Evolutionary conservation across 2,797 vertebrate genomes (phyloP), one percentile per base, ranked within the genome.

Genomic region (Muraenolepis orangiensis): DNA sequence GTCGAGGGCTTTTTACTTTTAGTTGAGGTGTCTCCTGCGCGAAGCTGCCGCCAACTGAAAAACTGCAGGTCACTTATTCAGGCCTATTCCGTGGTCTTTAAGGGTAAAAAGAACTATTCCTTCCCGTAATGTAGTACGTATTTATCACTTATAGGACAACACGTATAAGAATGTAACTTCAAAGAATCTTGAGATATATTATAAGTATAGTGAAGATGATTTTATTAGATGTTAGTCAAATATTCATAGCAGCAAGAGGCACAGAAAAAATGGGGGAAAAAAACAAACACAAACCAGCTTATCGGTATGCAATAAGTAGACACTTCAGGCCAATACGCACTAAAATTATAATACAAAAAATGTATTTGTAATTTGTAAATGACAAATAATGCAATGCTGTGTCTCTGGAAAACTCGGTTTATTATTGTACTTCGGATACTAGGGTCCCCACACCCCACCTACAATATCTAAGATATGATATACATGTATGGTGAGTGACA

Each of bases 151-250:
- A 91, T 82, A 89, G 81, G 70, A 72, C 88, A 85, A 89, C 89
- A 89, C 83, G 91, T 91, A 78, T 90, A 87, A 92, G 92, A 94
- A 93, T 94, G 91, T 94, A 94, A 88, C 85, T 85, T 92, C n/a
- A 85, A 87, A 88, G 92, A 87, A 86, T 85, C 88, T n/a, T 82
- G 61, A 92, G 84, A 90, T 88, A 86, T 89, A 91, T 88, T 87
- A 87, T 88, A 74, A 86, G 71, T 85, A 89, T 87, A 87, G 85
- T 88, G 73, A 91, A 92, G 77, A 67, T 28, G 11, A 91, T 80
- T 90, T 88, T 87, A 91, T 92, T 88, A 90, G 76, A 89, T 86
- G 89, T 87, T 88, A 90, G 83, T 84, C 74, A 82, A 85, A 84
- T 87, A 85, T 91, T 81, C 85, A 87, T 90, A 87, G 90, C 84